Percentiles rank a stretch among this genome's conserved stretches.
These are phyloP conservation scores for Onychomys arenicola DNA, from an alignment of 2,797 vertebrate genomes.

Conservation along the genomic window DNA sequence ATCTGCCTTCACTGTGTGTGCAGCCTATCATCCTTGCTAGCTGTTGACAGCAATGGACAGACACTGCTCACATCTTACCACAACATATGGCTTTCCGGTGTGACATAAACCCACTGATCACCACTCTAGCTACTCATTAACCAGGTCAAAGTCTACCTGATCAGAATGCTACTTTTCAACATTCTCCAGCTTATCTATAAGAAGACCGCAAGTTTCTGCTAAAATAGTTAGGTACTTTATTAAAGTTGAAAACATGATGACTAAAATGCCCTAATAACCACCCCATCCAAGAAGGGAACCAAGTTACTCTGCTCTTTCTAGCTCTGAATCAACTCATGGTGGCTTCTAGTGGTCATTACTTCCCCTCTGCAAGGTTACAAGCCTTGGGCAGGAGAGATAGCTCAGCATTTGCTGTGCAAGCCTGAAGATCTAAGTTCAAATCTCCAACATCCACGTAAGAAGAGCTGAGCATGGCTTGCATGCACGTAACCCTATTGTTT, in stretches of 20 bases:
- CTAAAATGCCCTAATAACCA: background rate
- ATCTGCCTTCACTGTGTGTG: constrained; percentile 9
- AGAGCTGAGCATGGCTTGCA: background rate
- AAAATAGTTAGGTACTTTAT: background rate
- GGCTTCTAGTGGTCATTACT: background rate
- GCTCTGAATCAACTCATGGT: background rate
- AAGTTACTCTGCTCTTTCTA: background rate
- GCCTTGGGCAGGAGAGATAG: background rate
- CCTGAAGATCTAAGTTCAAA: background rate
- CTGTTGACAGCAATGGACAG: constrained; percentile 47
- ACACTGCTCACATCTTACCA: constrained; percentile 4
- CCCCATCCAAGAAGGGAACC: background rate
- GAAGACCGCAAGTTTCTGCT: constrained; percentile 9
- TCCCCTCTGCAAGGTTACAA: background rate
- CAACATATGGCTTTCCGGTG: background rate
- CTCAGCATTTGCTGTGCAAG: background rate
- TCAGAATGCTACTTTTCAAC: background rate
- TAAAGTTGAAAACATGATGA: constrained; percentile 34
- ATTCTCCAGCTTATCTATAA: background rate
- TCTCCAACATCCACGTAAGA: background rate
- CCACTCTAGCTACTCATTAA: background rate
- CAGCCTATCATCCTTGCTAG: constrained; percentile 8
- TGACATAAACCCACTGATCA: constrained; percentile 36
- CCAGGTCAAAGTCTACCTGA: constrained; percentile 12
- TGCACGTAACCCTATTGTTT: background rate